Percentiles rank a stretch among this genome's conserved stretches.
These are phyloP conservation scores for Microtus pennsylvanicus DNA, from an alignment of 2,113 vertebrate species.

Conservation along the genomic window DNA sequence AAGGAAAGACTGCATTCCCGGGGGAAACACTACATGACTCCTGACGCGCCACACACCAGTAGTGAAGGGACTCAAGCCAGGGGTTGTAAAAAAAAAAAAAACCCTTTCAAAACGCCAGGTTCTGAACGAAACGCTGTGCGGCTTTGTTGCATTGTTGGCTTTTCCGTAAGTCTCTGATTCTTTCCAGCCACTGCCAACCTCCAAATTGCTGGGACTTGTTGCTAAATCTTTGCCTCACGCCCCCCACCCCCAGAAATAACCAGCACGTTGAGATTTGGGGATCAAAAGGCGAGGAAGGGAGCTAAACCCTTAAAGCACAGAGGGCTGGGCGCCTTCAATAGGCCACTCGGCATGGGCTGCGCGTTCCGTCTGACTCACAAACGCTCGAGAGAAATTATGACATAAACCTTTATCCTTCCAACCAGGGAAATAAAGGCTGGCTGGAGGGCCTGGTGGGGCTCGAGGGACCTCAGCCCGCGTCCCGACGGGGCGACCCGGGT, in stretches of 20 bases:
- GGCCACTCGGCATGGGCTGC: slow-evolving; percentile 73
- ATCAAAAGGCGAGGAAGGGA: background rate
- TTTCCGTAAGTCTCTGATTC: slow-evolving; percentile 37
- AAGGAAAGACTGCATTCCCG: slow-evolving; percentile 55
- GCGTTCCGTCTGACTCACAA: slow-evolving; percentile 78
- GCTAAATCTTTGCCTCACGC: slow-evolving; percentile 61
- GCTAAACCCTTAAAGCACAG: slow-evolving; percentile 24
- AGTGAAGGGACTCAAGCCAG: slow-evolving; percentile 37
- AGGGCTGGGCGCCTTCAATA: slow-evolving; percentile 56
- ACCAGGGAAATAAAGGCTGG: slow-evolving; percentile 32
- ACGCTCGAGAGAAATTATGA: slow-evolving; percentile 57
- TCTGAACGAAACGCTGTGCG: slow-evolving; percentile 40
- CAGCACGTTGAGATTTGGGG: slow-evolving; percentile 7
- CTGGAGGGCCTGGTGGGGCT: slow-evolving; percentile 4
- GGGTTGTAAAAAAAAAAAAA: slow-evolving; percentile 43
- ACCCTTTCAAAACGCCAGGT: slow-evolving; percentile 54
- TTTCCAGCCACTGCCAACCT: background rate
- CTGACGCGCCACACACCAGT: slow-evolving; percentile 46
- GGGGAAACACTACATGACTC: slow-evolving; percentile 51
- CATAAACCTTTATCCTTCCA: slow-evolving; percentile 69
- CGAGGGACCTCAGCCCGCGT: background rate
- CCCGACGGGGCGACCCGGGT: slow-evolving; percentile 56
- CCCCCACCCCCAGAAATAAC: slow-evolving; percentile 27
- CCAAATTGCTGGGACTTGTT: slow-evolving; percentile 74
- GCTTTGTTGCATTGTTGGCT: slow-evolving; percentile 59